These are phyloP conservation scores for Steatocranus sp. DNA, from an alignment of 2,797 vertebrate species.

Conservation along the genomic window DNA sequence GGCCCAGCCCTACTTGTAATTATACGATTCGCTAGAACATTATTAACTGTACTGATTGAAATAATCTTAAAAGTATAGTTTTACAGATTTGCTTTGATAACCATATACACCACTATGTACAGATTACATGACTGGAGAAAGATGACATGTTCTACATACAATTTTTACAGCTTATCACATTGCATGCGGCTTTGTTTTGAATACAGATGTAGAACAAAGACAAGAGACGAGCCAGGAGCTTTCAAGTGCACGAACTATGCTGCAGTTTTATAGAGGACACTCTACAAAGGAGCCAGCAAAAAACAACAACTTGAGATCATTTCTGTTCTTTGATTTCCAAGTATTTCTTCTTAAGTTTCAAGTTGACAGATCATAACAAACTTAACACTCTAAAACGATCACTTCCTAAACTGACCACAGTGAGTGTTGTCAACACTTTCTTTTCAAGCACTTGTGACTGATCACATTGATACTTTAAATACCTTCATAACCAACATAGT, in stretches of 20 bases:
- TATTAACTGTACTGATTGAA: neutral
- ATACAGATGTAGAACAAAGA: conserved; percentile 2
- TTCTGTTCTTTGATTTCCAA: neutral
- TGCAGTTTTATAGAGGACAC: neutral
- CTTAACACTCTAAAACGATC: neutral
- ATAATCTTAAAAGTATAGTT: neutral
- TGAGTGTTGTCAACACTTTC: neutral
- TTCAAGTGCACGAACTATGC: neutral
- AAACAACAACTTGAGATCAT: neutral
- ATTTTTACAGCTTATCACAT: neutral
- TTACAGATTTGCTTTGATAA: neutral
- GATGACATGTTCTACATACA: neutral
- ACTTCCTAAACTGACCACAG: neutral
- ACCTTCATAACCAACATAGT: neutral
- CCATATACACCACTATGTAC: neutral
- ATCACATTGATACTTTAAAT: neutral
- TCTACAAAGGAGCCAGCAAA: neutral
- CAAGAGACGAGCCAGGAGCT: neutral
- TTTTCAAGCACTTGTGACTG: neutral
- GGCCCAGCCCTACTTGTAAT: too few relatives aligned
- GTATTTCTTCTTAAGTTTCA: neutral
- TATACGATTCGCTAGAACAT: neutral
- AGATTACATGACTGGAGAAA: neutral
- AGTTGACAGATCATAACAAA: neutral
- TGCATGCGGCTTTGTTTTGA: conserved; percentile 4